A percentile compares a stretch with the other conserved stretches of the same genome.
Evolutionary conservation across 64 coral and sea anemone genomes (phyloP).

Genomic region (Stichodactyla mertensii): DNA sequence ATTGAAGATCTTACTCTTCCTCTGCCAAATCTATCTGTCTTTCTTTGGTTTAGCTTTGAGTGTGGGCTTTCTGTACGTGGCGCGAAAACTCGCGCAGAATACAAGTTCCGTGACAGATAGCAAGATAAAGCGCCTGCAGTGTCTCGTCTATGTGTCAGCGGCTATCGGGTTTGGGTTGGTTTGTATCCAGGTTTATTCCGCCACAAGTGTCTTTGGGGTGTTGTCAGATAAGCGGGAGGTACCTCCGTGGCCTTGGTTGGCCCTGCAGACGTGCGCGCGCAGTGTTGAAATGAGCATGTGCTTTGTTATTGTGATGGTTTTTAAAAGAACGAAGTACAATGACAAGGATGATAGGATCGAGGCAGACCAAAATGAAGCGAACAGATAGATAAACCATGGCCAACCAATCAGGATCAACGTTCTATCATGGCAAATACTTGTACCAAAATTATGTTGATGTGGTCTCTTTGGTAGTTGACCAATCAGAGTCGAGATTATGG

Average conservation of each 20-base stretch:
- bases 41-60: constrained; percentile 37
- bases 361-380: background rate
- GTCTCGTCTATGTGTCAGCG: constrained; percentile 32
- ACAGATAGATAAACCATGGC: background rate
- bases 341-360: background rate
- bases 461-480: background rate
- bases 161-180: constrained; percentile 18
- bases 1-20: constrained; percentile 8
- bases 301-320: constrained; percentile 29
- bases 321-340: constrained; percentile 1
- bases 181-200: constrained; percentile 34
- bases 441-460: too few relatives aligned
- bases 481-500: background rate
- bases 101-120: constrained; percentile 7
- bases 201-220: constrained; percentile 4
- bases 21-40: constrained; percentile 55
- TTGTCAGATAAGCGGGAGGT: background rate
- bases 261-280: constrained; percentile 36
- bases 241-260: constrained; percentile 50
- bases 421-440: too few relatives aligned
- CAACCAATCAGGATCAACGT: background rate
- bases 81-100: constrained; percentile 29
- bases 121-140: constrained; percentile 16
- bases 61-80: constrained; percentile 36
- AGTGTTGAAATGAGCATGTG: constrained; percentile 44